phyloP scores from a whole-genome alignment of 30 jellyfish, hydroid and myxozoan species.

The Sanderia malayensis region DNA sequence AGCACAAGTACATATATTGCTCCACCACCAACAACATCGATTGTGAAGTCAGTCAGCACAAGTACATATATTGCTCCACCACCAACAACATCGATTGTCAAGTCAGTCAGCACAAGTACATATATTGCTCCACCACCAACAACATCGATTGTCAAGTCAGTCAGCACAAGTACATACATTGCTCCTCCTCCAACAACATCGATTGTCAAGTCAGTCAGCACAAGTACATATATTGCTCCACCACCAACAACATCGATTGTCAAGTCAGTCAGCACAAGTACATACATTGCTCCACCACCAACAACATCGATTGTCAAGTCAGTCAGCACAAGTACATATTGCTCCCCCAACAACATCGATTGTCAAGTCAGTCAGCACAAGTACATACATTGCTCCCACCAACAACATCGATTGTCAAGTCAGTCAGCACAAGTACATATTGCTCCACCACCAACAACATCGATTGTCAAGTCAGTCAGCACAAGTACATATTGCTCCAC shows the following conservation, averaged over 20 bases:
- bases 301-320: neutral
- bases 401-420: neutral
- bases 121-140: neutral
- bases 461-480: neutral
- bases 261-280: slow-evolving; percentile 1
- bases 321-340: neutral
- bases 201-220: neutral
- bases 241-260: slow-evolving; percentile 1
- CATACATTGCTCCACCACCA: neutral
- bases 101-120: neutral
- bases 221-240: neutral
- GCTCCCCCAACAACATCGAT: neutral
- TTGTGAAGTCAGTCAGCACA: neutral
- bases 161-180: neutral
- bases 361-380: neutral
- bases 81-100: neutral
- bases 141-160: no score
- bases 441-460: slow-evolving; percentile 2
- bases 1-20: neutral
- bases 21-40: neutral
- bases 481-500: neutral
- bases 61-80: neutral
- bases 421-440: neutral
- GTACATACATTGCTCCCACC: neutral
- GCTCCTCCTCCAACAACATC: neutral